Conservation (phyloP, 2,797 vertebrate genomes). For the Sebastes trivittatus region DNA sequence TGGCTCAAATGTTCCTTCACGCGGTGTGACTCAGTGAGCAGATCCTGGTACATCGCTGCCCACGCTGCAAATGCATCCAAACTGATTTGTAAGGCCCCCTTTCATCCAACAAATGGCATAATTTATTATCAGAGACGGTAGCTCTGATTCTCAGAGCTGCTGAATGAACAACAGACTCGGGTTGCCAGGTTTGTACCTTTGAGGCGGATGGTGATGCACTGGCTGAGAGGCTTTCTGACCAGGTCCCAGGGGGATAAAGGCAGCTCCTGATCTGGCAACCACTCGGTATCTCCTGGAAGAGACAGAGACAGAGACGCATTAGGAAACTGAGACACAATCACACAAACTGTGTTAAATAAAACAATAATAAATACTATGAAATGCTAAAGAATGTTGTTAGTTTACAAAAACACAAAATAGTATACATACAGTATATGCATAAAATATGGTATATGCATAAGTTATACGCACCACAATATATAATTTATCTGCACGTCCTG, state of each 20-base stretch:
- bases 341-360: background rate
- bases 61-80: slow-evolving; percentile 20
- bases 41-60: slow-evolving; percentile 16
- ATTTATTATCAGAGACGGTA: background rate
- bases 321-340: background rate
- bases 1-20: background rate
- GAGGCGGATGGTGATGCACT: slow-evolving; percentile 84
- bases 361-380: background rate
- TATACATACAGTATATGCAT: background rate
- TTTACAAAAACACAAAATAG: too few species aligned
- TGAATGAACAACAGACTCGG: background rate
- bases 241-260: slow-evolving; percentile 90
- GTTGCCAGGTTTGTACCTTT: slow-evolving; percentile 70
- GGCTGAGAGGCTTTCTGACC: slow-evolving; percentile 86
- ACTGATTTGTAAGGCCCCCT: slow-evolving; percentile 7
- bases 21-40: slow-evolving; percentile 17
- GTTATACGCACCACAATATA: background rate
- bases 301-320: background rate
- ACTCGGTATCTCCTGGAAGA: slow-evolving; percentile 85
- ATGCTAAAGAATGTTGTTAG: background rate
- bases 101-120: slow-evolving; percentile 45
- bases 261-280: slow-evolving; percentile 87
- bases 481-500: background rate
- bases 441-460: background rate
- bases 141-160: slow-evolving; percentile 9